Evolutionary conservation across 2,888 invertebrate genomes (phyloP).

Genomic region (Ochropleura plecta): DNA sequence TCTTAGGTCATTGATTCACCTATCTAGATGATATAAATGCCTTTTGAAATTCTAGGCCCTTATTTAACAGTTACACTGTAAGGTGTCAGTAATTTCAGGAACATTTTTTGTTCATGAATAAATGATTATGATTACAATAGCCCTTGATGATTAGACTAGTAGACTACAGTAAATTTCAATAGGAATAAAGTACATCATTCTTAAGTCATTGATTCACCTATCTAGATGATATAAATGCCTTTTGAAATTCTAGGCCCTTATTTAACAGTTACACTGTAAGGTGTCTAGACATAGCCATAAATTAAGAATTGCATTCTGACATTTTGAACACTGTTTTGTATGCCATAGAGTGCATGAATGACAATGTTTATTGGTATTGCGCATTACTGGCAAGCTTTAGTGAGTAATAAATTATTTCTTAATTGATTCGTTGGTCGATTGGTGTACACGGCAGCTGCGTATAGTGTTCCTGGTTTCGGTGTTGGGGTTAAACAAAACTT

Average conservation of each 20-base stretch:
- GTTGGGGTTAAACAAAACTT: not conserved
- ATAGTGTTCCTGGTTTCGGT: constrained; percentile 2
- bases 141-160: not conserved
- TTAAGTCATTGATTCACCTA: not conserved
- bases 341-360: constrained; percentile 15
- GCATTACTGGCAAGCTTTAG: not conserved
- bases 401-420: constrained; percentile 22
- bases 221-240: not conserved
- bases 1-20: not conserved
- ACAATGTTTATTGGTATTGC: constrained; percentile 16
- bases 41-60: constrained; percentile 5
- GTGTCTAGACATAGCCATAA: constrained; percentile 20
- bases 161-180: not conserved
- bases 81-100: too few species aligned
- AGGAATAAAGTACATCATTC: not conserved
- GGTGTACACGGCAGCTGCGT: constrained; percentile 17
- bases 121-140: too few species aligned
- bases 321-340: constrained; percentile 34
- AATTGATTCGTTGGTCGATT: constrained; percentile 10
- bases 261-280: constrained; percentile 8
- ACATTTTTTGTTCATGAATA: too few species aligned
- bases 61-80: constrained; percentile 14
- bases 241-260: constrained; percentile 10
- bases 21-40: not conserved
- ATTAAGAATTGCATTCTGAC: constrained; percentile 24